Evolutionary conservation across 2,888 invertebrate genomes (phyloP), one percentile per base, ranked within the genome.

Genomic region (Trissoscelio sp.): DNA sequence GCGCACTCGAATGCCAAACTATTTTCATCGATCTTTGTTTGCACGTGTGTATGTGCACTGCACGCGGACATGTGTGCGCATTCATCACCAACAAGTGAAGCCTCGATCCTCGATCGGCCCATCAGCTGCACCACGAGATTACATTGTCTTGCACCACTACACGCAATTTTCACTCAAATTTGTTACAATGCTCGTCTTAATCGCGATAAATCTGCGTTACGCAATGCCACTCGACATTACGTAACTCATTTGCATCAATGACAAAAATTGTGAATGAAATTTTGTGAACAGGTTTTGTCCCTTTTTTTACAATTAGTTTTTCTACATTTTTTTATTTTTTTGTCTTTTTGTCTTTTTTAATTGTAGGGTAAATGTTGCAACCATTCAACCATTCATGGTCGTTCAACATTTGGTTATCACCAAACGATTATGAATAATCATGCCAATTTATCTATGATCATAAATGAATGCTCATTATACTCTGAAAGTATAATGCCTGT

Each of bases 1-100:
- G 85, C 85, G 85, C 85, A 86, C 86, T 88, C 85, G 87, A 90
- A 91, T 90, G 87, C 88, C 89, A 86, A 85, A 88, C 88, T 90
- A 91, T 90, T 91, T 91, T 87, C 88, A 88, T 87, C 89, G 85
- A 88, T 88, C 84, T 82, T 51, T 70, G 44, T 48, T 5, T 3
- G 37, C 55, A 48, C 31, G 67, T 73, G 58, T 53, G 37, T 55
- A 57, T 16, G 39, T 34, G 58, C 37, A 28, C 44, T 44, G 37
- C 42, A 44, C 12, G 16, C 31, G 46, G 4, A 28, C 6, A 28
- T 34, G 46, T 58, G 83, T 84, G 83, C 79, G 80, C 75, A 84
- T 85, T 75, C 78, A 85, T 85, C 81, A 80, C 58, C 58, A 80
- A 55, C 37, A 55, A 60, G 34, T 53, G 53, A 9, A 20, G 39